Evolutionary conservation across 2,113 vertebrate genomes (phyloP).

Genomic region (Aptenodytes forsteri): DNA sequence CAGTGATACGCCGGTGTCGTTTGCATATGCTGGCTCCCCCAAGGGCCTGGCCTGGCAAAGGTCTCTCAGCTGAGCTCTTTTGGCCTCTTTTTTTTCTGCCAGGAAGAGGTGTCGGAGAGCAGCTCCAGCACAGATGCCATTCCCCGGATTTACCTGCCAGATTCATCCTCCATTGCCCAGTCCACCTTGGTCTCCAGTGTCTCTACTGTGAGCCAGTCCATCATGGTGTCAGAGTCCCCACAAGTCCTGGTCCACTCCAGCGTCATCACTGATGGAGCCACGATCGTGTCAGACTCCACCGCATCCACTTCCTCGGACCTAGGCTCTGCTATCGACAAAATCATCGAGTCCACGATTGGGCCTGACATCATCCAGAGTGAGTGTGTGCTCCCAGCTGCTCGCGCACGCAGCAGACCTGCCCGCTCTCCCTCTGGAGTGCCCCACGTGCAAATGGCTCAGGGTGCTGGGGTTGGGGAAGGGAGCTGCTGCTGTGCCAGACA

Average conservation of each 20-base stretch:
- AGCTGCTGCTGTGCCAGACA: background rate
- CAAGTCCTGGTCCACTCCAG: slow-evolving; percentile 92
- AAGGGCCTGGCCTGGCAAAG: background rate
- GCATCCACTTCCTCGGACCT: slow-evolving; percentile 91
- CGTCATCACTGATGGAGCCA: slow-evolving; percentile 81
- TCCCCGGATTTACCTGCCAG: slow-evolving; percentile 87
- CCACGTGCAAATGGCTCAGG: fast-evolving
- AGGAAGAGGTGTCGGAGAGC: slow-evolving; percentile 91
- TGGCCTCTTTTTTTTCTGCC: background rate
- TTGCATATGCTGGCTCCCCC: background rate
- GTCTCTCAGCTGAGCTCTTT: background rate
- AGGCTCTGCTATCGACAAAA: slow-evolving; percentile 93
- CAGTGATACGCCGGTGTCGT: fast-evolving
- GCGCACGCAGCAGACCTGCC: fast-evolving
- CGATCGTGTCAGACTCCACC: slow-evolving; percentile 88
- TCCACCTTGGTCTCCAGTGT: slow-evolving; percentile 86
- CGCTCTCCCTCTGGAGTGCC: background rate
- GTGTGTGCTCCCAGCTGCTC: background rate
- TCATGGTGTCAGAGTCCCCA: slow-evolving; percentile 85
- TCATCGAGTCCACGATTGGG: slow-evolving; percentile 95
- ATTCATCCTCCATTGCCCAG: slow-evolving; percentile 89
- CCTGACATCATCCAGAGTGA: slow-evolving; percentile 93
- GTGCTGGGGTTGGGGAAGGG: background rate
- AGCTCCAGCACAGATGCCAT: slow-evolving; percentile 86
- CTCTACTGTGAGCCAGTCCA: slow-evolving; percentile 85